Evolutionary conservation across 2,113 vertebrate species (phyloP).

Genomic region (Sylvietta virens): DNA sequence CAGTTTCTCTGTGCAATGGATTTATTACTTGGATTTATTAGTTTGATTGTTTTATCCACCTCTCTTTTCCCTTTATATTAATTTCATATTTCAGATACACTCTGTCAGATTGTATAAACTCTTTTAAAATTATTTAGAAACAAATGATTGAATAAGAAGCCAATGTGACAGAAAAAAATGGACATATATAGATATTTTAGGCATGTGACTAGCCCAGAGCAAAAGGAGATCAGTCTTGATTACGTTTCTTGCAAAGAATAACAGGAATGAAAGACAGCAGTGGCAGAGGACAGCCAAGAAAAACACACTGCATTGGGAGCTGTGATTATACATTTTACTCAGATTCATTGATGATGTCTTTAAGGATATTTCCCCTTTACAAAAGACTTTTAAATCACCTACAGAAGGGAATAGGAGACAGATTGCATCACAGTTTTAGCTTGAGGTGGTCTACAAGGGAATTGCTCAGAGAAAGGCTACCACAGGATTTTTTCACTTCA

Average conservation of each 20-base stretch:
- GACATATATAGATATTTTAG: background rate
- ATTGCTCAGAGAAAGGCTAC: background rate
- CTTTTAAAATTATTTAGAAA: background rate
- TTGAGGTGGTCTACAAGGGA: background rate
- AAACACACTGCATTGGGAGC: background rate
- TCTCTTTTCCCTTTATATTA: background rate
- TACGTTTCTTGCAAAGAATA: background rate
- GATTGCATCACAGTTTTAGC: background rate
- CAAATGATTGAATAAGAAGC: background rate
- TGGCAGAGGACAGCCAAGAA: background rate
- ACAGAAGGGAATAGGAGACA: background rate
- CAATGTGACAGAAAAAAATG: background rate
- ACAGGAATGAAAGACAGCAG: background rate
- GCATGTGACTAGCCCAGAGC: background rate
- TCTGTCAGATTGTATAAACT: background rate
- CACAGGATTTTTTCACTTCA: background rate
- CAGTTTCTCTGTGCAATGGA: background rate
- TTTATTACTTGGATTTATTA: background rate
- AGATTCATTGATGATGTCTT: background rate
- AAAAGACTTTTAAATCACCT: background rate
- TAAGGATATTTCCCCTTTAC: background rate
- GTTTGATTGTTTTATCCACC: background rate
- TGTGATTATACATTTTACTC: background rate
- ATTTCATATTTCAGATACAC: background rate
- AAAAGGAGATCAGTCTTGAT: background rate